These are phyloP conservation scores for Drosophila tsacasi DNA, from an alignment of 1,140 invertebrate species.

Conservation along the genomic window DNA sequence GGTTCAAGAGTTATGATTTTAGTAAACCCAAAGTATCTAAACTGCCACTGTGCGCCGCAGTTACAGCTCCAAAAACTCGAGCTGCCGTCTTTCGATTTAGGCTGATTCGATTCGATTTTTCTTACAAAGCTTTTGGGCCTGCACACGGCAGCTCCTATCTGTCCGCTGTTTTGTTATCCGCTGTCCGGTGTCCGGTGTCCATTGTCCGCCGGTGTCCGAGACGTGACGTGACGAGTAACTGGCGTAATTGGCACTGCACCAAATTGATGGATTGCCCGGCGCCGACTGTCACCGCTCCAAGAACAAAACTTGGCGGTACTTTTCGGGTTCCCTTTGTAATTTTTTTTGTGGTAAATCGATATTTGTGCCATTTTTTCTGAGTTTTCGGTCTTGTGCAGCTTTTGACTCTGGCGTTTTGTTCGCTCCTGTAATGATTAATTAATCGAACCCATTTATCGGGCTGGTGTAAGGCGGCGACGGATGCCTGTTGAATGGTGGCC, in stretches of 20 bases:
- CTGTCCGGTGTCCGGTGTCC: conserved; percentile 19
- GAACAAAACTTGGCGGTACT: conserved; percentile 63
- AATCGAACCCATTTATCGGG: conserved; percentile 58
- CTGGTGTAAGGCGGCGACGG: conserved; percentile 13
- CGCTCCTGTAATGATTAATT: conserved; percentile 74
- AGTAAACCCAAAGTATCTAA: no score
- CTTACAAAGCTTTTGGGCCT: conserved; percentile 38
- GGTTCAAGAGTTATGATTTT: no score
- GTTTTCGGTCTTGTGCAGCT: conserved; percentile 48
- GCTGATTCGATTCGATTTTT: conserved; percentile 39
- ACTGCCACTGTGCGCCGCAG: no score
- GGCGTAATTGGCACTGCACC: conserved; percentile 72
- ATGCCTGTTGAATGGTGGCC: conserved; percentile 57
- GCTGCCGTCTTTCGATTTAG: conserved; percentile 36
- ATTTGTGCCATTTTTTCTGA: conserved; percentile 71
- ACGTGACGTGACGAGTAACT: conserved; percentile 74
- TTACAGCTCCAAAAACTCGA: conserved; percentile 21
- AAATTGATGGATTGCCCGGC: conserved; percentile 78
- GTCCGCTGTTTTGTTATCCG: conserved; percentile 22
- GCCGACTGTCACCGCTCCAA: conserved; percentile 69
- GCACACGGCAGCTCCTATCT: conserved; percentile 46
- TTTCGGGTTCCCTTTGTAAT: conserved; percentile 61
- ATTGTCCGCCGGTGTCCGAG: conserved; percentile 34
- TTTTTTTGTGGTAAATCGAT: conserved; percentile 67
- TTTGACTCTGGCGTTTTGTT: conserved; percentile 51